A percentile compares a stretch with the other conserved stretches of the same genome.
These are phyloP conservation scores for Caenorhabditis sp. DNA, from an alignment of 2,888 invertebrate genomes.

Conservation along the genomic window DNA sequence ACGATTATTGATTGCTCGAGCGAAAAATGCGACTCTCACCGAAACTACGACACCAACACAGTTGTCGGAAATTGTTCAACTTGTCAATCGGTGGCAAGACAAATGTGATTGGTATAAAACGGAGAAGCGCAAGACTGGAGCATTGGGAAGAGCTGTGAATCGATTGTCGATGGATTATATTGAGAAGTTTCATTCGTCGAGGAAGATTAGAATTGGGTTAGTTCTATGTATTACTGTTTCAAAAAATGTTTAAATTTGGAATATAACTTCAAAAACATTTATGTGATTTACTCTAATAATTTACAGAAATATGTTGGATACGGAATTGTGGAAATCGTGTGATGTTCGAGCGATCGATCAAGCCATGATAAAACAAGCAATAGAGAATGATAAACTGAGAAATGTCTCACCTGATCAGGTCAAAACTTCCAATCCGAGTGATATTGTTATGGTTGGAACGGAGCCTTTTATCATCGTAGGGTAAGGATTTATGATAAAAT, in stretches of 20 bases:
- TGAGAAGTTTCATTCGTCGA: slow-evolving; percentile 86
- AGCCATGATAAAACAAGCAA: slow-evolving; percentile 76
- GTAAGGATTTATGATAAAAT: too few species aligned
- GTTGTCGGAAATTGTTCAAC: slow-evolving; percentile 32
- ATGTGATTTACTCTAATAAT: too few species aligned
- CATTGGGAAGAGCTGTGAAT: slow-evolving; percentile 27
- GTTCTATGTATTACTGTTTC: too few species aligned
- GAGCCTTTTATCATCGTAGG: background rate
- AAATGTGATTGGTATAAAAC: slow-evolving; percentile 47
- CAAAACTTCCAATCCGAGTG: background rate
- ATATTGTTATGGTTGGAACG: background rate
- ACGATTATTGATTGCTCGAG: slow-evolving; percentile 74
- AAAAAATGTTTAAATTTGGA: too few species aligned
- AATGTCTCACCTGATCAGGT: background rate
- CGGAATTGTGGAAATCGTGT: slow-evolving; percentile 91
- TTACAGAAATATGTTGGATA: slow-evolving; percentile 79
- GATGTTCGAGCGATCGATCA: slow-evolving; percentile 91
- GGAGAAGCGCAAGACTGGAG: slow-evolving; percentile 20
- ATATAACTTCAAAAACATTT: too few species aligned
- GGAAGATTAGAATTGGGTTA: slow-evolving; percentile 79
- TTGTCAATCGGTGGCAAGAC: slow-evolving; percentile 36
- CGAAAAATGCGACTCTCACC: slow-evolving; percentile 41
- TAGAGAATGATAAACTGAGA: slow-evolving; percentile 22
- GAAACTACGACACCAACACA: slow-evolving; percentile 34
- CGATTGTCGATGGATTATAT: slow-evolving; percentile 83